phyloP scores from a whole-genome alignment of 1,140 invertebrate species.

The Macrobrachium rosenbergii region DNA sequence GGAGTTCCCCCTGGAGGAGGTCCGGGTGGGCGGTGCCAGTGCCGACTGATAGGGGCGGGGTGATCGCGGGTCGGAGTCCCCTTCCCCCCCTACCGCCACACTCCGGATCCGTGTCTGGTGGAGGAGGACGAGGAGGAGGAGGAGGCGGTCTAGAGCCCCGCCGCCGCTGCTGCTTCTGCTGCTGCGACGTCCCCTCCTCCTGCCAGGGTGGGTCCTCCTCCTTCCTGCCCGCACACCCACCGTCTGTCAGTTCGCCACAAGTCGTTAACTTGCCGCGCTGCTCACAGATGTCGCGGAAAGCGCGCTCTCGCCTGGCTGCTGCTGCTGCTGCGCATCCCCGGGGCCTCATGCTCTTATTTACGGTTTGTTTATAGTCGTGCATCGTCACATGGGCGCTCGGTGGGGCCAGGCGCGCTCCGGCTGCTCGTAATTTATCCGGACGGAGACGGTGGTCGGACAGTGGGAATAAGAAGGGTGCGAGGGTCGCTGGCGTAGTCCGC shows the following conservation, averaged over 20 bases:
- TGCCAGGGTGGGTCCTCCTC: too few relatives aligned
- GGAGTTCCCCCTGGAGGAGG: constrained; percentile 31
- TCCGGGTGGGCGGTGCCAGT: constrained; percentile 59
- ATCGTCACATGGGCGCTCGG: constrained; percentile 67
- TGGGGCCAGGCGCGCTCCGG: constrained; percentile 66
- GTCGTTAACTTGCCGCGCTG: constrained; percentile 62
- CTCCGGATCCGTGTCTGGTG: constrained; percentile 35
- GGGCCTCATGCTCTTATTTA: constrained; percentile 66
- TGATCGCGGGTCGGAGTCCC: constrained; percentile 50
- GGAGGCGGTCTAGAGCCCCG: constrained; percentile 38
- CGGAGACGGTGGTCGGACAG: constrained; percentile 61
- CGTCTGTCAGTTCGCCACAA: constrained; percentile 51
- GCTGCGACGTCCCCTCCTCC: constrained; percentile 58
- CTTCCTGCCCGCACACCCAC: too few relatives aligned
- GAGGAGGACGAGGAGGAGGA: constrained; percentile 26
- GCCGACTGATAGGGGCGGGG: constrained; percentile 55
- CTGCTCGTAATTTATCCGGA: constrained; percentile 67
- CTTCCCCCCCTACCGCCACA: constrained; percentile 35
- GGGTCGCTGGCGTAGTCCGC: constrained; percentile 54
- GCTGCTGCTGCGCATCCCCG: constrained; percentile 65
- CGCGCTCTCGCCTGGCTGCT: constrained; percentile 49
- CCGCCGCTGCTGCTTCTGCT: constrained; percentile 58
- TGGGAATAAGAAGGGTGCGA: constrained; percentile 50
- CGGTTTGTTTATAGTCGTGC: constrained; percentile 67
- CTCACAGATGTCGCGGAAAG: constrained; percentile 63